Evolutionary conservation across 2,113 vertebrate species (phyloP), one percentile per base, ranked within the genome.

Genomic region (Percopsis transmontana): DNA sequence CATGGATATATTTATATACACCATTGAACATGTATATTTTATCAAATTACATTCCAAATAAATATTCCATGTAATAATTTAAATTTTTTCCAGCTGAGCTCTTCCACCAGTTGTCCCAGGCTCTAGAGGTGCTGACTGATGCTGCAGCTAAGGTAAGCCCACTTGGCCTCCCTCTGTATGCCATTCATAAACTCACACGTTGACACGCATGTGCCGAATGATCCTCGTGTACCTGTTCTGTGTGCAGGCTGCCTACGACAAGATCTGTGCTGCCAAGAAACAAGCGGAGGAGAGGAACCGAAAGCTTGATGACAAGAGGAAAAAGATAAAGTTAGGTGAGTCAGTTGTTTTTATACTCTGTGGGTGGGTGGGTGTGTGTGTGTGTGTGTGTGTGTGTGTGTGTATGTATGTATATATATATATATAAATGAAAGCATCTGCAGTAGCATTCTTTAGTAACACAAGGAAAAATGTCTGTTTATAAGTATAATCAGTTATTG

Each of bases 321-420:
- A 99, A 85, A 98, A 95, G 90, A 94, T 98, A 16, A 99, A 98
- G 69, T 93, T 98, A n/a, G 97, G 97, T 99, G 82, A 90, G 88
- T 79, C n/a, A 27, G 48, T 62, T 24, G 55, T 66, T n/a, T n/a
- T n/a, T n/a, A n/a, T n/a, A n/a, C n/a, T n/a, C n/a, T n/a, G n/a
- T n/a, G n/a, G n/a, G n/a, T n/a, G n/a, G n/a, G n/a, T n/a, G n/a
- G n/a, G n/a, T n/a, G n/a, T n/a, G n/a, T n/a, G n/a, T n/a, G n/a
- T n/a, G n/a, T n/a, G n/a, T n/a, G n/a, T n/a, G n/a, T n/a, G 40
- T 41, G 40, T 41, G 40, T 41, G 12, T 12, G 40, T 41, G 40
- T 7, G 40, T n/a, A n/a, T n/a, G n/a, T n/a, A n/a, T n/a, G n/a
- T n/a, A n/a, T n/a, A n/a, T n/a, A n/a, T n/a, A n/a, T n/a, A n/a